phyloP scores from a whole-genome alignment of 2,113 vertebrate species.

The Myotis davidii region DNA sequence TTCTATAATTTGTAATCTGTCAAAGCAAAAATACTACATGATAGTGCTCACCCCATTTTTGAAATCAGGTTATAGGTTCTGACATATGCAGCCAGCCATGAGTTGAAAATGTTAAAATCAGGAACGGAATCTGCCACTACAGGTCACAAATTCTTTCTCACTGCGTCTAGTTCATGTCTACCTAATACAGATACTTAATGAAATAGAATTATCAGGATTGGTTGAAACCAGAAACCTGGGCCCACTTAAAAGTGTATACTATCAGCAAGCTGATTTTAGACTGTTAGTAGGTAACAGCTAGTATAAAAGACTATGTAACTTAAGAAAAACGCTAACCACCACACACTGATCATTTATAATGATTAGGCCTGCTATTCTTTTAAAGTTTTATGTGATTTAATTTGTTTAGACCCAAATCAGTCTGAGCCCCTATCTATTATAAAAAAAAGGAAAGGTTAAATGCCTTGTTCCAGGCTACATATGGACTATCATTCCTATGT shows the following conservation, averaged over 20 bases:
- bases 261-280: neutral
- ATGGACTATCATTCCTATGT: neutral
- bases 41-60: neutral
- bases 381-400: neutral
- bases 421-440: neutral
- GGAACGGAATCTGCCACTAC: neutral
- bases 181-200: neutral
- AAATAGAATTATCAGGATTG: neutral
- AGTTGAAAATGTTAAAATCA: neutral
- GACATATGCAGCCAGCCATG: neutral
- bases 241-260: neutral
- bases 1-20: neutral
- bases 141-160: neutral
- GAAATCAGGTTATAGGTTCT: neutral
- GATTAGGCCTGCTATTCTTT: neutral
- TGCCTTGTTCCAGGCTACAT: neutral
- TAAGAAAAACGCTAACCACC: neutral
- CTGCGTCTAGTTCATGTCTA: neutral
- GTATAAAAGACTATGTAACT: neutral
- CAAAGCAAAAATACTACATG: neutral
- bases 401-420: neutral
- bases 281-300: neutral
- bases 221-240: neutral
- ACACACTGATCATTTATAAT: neutral
- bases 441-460: neutral